Percentiles rank a stretch among this genome's conserved stretches.
These are phyloP conservation scores for Trichoplusia ni DNA, from an alignment of 1,140 invertebrate species.

Conservation along the genomic window DNA sequence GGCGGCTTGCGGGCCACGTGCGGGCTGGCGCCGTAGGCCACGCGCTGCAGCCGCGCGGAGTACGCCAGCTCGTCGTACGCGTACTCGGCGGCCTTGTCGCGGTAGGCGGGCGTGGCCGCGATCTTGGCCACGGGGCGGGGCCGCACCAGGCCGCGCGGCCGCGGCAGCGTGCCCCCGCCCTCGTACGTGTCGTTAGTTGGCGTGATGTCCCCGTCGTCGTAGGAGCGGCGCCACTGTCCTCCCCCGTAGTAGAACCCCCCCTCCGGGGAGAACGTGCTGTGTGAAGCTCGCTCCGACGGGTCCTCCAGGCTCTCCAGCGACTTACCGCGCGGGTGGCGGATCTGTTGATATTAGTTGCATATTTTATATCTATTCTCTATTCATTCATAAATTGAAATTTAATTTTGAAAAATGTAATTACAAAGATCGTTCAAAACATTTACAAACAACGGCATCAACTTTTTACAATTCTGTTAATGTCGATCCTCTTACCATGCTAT, in stretches of 20 bases:
- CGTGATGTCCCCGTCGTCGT: conserved; percentile 94
- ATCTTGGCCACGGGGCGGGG: conserved; percentile 94
- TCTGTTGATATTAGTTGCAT: conserved; percentile 72
- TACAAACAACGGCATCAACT: conserved; percentile 18
- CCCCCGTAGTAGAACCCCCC: conserved; percentile 80
- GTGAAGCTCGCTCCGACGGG: conserved; percentile 83
- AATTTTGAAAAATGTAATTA: conserved; percentile 9
- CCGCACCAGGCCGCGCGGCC: conserved; percentile 90
- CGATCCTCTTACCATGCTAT: conserved; percentile 27
- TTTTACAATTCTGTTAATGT: conserved; percentile 12
- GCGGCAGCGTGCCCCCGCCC: conserved; percentile 91
- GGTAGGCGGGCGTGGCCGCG: conserved; percentile 82
- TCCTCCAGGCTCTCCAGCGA: conserved; percentile 92
- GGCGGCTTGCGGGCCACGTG: conserved; percentile 88
- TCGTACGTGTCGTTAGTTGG: conserved; percentile 91
- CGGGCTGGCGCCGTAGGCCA: conserved; percentile 82
- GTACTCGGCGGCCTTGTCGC: conserved; percentile 82
- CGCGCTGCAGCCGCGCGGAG: conserved; percentile 70
- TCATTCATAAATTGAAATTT: neutral
- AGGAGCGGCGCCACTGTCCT: conserved; percentile 89
- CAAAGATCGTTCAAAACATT: conserved; percentile 13
- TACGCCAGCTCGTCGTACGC: conserved; percentile 79
- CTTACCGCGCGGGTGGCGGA: conserved; percentile 88
- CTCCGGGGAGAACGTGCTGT: conserved; percentile 84
- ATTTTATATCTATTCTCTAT: neutral